phyloP scores from a whole-genome alignment of 2,888 invertebrate genomes.

The Lymantria dispar region DNA sequence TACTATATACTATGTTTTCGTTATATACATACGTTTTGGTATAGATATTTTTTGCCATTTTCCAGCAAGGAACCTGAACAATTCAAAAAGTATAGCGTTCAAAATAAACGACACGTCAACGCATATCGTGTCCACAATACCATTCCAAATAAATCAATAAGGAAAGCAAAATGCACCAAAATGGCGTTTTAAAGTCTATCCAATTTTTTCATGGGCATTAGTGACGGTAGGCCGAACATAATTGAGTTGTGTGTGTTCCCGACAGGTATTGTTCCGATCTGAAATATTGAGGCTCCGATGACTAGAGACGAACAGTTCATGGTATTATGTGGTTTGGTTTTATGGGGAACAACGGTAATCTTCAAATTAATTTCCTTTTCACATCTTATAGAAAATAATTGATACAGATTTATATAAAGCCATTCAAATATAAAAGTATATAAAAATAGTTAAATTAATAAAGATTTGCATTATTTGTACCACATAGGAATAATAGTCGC shows the following conservation, averaged over 20 bases:
- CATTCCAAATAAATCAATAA: conserved; percentile 14
- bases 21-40: too few relatives aligned
- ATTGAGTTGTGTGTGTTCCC: conserved; percentile 48
- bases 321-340: background rate
- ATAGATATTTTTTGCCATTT: too few relatives aligned
- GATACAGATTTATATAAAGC: too few relatives aligned
- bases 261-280: conserved; percentile 44
- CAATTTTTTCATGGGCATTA: conserved; percentile 46
- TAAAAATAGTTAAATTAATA: too few relatives aligned
- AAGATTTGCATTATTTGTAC: too few relatives aligned
- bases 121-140: background rate
- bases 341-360: background rate
- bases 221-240: conserved; percentile 48
- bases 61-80: too few relatives aligned
- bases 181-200: conserved; percentile 26
- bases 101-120: background rate
- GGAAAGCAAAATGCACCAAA: conserved; percentile 26
- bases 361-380: background rate
- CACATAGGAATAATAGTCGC: too few relatives aligned
- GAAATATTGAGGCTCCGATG: conserved; percentile 31
- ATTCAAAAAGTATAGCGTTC: background rate
- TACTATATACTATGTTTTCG: too few relatives aligned
- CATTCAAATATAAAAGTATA: too few relatives aligned
- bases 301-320: conserved; percentile 5
- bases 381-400: too few relatives aligned